Evolutionary conservation across 1,140 invertebrate genomes (phyloP), one percentile per base, ranked within the genome.

Genomic region (Riptortus pedestris): DNA sequence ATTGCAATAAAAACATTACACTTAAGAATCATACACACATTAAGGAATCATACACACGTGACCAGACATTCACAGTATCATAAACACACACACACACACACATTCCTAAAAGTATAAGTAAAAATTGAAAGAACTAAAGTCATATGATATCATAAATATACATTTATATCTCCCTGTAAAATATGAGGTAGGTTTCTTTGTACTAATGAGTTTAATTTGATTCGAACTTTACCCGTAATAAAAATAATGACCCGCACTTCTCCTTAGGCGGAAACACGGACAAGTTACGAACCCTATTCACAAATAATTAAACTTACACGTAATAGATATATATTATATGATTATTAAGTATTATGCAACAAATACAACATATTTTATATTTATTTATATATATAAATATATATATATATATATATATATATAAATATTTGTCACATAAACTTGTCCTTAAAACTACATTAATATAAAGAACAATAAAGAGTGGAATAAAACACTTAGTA

Each of bases 131-230:
- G 2, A 55, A 55, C 51, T 55, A 55, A 55, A 55, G 20, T 55
- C 51, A 22, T 24, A 55, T 55, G 22, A 24, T 55, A 55, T 55
- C 24, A 55, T 55, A 33, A 59, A 27, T 59, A 38, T 38, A 59
- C 33, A 59, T 26, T 33, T 59, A 51, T 59, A 38, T 59, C 57
- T 59, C 57, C 57, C 57, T 59, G 57, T 59, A 59, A 59, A 59
- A 59, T 55, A 57, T 64, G 63, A 64, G 63, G 63, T 64, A 64
- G 63, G 63, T 64, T 58, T 22, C 52, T 64, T 64, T 64, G 63
- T 64, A 64, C 63, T 64, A 57, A 64, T 31, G 63, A 58, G 51
- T 64, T 59, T 59, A 59, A 59, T 29, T 16, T 31, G 57, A 33
- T 59, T 59, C 28, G 57, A n/a, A 59, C 57, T 55, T 55, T 20